Conservation (phyloP, 2,113 vertebrate species). For the Harpagus bidentatus region DNA sequence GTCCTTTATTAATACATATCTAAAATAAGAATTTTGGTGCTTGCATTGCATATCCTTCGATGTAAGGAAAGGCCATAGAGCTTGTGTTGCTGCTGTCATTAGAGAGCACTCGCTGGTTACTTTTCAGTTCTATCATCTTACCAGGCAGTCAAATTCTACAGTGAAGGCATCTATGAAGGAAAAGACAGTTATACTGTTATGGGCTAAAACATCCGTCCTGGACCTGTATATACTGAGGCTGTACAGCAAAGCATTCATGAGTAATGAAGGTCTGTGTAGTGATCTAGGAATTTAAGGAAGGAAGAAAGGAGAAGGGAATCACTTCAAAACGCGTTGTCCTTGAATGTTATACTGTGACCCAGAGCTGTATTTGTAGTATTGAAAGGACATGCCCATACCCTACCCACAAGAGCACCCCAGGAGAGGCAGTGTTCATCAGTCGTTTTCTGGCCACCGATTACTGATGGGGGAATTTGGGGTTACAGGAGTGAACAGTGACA, state of each 20-base stretch:
- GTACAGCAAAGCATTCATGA: neutral
- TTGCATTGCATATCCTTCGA: neutral
- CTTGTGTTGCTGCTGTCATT: neutral
- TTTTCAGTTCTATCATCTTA: neutral
- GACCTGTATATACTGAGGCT: neutral
- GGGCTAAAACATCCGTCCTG: neutral
- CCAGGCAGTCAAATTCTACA: neutral
- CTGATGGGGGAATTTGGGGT: neutral
- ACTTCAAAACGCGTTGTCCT: neutral
- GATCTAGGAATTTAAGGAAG: neutral
- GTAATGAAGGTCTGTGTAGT: neutral
- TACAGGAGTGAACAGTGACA: neutral
- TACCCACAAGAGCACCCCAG: neutral
- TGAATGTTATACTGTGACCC: neutral
- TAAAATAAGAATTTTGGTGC: neutral
- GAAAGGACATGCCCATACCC: neutral
- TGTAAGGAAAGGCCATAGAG: neutral
- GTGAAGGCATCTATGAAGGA: neutral
- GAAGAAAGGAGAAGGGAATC: neutral
- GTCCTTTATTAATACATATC: neutral
- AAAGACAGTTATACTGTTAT: neutral
- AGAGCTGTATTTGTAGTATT: neutral
- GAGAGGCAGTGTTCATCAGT: neutral
- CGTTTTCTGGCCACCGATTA: neutral
- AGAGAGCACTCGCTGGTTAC: neutral